Evolutionary conservation across 2,888 invertebrate genomes (phyloP), one percentile per base, ranked within the genome.

Genomic region (Cheiracanthium punctorium): DNA sequence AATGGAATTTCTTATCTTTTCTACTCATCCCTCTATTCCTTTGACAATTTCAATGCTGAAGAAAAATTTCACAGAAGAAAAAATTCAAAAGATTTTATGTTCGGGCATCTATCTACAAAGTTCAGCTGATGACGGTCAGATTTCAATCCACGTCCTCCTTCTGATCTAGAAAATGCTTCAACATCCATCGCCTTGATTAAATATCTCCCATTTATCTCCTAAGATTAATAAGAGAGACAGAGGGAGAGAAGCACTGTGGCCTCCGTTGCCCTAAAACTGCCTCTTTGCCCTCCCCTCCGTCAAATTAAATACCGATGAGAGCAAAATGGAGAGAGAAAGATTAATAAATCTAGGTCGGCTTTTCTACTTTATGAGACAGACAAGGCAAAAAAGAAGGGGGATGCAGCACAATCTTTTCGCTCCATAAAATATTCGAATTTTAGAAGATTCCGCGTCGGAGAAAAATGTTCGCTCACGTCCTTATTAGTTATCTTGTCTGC

Each of bases 301-400:
- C 43, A 48, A 48, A 58, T 58, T 24, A 58, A 58, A 58, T 58
- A 58, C 58, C 58, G 20, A 8, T 17, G 58, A 58, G 58, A 58
- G 24, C 24, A 58, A 58, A 58, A 12, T 58, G 24, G 24, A 58
- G 58, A 58, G 24, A 58, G 24, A 58, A 12, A 58, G 58, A 58
- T 24, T 58, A 58, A 58, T 58, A 58, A 58, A 58, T 58, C 58
- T 8, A 58, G 17, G 58, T 2, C 0, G 58, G 17, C 58, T 24
- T 58, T 7, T 58, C 24, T 58, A 1, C 24, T 58, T 58, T 58
- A 48, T 48, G 43, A 7, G 43, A 48, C 14, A 48, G 17, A 2
- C 14, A 10, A 17, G 43, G 2, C 10, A 48, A 17, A 17, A 17
- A 17, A 17, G 43, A 48, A 48, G 17, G 37, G 37, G 37, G 10